phyloP scores from a whole-genome alignment of 2,888 invertebrate genomes.

The Strigamia transsilvanica region DNA sequence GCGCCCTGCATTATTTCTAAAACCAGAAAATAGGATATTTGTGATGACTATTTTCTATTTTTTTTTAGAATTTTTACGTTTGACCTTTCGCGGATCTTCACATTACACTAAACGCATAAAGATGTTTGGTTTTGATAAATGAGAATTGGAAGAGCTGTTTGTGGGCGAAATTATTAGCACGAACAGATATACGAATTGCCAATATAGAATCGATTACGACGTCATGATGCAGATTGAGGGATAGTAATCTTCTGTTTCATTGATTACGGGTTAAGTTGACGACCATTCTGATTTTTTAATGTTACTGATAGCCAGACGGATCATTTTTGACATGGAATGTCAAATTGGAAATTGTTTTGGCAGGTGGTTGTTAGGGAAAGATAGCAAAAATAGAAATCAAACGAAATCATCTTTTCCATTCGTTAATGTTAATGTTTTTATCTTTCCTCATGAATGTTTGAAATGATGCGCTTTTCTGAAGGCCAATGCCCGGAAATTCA shows the following conservation, averaged over 20 bases:
- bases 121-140: neutral
- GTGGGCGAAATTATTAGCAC: constrained; percentile 34
- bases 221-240: constrained; percentile 6
- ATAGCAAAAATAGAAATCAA: neutral
- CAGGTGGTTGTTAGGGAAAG: constrained; percentile 1
- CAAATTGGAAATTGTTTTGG: constrained; percentile 42
- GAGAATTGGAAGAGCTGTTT: neutral
- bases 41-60: no score
- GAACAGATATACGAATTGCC: neutral
- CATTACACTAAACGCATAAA: no score
- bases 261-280: constrained; percentile 27
- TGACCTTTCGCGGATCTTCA: no score
- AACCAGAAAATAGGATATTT: no score
- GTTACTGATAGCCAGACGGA: neutral
- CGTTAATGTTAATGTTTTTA: neutral
- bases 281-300: neutral
- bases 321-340: constrained; percentile 37
- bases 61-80: no score
- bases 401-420: neutral
- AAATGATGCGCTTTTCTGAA: no score
- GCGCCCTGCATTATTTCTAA: neutral
- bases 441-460: neutral
- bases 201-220: constrained; percentile 9
- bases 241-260: constrained; percentile 14
- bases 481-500: no score